Conservation (phyloP, 2,113 vertebrate genomes). For the Electrona antarctica region DNA sequence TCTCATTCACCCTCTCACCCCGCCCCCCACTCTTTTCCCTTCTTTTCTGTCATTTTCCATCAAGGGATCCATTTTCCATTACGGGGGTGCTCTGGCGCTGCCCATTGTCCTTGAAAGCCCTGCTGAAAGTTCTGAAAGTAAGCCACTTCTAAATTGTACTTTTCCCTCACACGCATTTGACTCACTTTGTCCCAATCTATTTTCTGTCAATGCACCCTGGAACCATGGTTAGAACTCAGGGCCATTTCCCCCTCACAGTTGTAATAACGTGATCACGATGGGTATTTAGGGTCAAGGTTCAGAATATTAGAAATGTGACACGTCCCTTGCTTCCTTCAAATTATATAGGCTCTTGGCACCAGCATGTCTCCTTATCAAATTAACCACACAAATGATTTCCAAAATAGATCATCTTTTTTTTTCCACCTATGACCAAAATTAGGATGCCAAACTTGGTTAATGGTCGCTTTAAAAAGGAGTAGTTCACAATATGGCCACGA, state of each 20-base stretch:
- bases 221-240: not conserved
- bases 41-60: conserved; percentile 25
- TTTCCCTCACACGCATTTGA: conserved; percentile 16
- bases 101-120: conserved; percentile 25
- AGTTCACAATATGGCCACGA: no score
- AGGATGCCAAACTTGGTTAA: no score
- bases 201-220: conserved; percentile 11
- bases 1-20: not conserved
- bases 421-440: no score
- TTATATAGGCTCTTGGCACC: not conserved
- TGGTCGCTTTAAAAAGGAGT: no score
- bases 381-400: no score
- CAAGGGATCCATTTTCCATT: conserved; percentile 35
- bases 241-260: conserved; percentile 6
- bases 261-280: conserved; percentile 10
- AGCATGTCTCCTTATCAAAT: not conserved
- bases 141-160: conserved; percentile 9
- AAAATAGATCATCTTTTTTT: no score
- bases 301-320: conserved; percentile 10
- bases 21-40: not conserved
- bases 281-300: conserved; percentile 8
- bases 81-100: not conserved
- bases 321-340: conserved; percentile 10
- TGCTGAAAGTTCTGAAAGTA: conserved; percentile 30
- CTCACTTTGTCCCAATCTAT: conserved; percentile 18